Conservation (phyloP, 2,888 invertebrate genomes). For the Hypolimnas misippus region DNA sequence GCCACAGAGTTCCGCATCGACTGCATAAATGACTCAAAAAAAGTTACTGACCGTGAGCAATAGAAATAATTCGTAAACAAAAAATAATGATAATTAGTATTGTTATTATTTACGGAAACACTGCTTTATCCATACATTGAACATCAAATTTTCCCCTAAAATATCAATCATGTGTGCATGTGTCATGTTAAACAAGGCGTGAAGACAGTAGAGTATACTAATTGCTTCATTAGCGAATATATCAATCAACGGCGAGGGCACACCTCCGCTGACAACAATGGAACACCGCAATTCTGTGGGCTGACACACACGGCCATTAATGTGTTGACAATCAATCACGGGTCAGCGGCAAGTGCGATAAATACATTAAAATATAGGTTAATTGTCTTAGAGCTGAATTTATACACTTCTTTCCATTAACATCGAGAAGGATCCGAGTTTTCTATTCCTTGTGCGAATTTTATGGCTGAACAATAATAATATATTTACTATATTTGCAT, state of each 20-base stretch:
- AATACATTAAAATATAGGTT: slow-evolving; percentile 23
- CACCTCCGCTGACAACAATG: slow-evolving; percentile 36
- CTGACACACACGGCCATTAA: slow-evolving; percentile 25
- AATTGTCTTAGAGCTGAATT: slow-evolving; percentile 4
- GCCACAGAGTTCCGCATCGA: no score
- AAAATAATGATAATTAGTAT: no score
- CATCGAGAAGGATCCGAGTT: no score
- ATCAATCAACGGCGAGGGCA: slow-evolving; percentile 45
- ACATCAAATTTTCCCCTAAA: background rate
- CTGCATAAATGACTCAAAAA: no score
- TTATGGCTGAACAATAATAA: no score
- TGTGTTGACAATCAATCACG: slow-evolving; percentile 38
- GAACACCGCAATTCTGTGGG: slow-evolving; percentile 25
- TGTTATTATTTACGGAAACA: background rate
- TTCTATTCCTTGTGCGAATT: no score
- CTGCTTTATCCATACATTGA: background rate
- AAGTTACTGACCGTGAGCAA: no score
- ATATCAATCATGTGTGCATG: slow-evolving; percentile 15
- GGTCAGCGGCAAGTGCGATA: slow-evolving; percentile 7
- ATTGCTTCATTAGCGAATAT: slow-evolving; percentile 45
- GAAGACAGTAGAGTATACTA: slow-evolving; percentile 28
- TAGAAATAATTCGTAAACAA: no score
- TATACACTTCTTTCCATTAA: background rate
- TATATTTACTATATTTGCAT: no score
- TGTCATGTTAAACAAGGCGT: slow-evolving; percentile 18